Base-by-base conservation (phyloP, 2,888 invertebrate genomes). In the Trisateles emortualis region DNA sequence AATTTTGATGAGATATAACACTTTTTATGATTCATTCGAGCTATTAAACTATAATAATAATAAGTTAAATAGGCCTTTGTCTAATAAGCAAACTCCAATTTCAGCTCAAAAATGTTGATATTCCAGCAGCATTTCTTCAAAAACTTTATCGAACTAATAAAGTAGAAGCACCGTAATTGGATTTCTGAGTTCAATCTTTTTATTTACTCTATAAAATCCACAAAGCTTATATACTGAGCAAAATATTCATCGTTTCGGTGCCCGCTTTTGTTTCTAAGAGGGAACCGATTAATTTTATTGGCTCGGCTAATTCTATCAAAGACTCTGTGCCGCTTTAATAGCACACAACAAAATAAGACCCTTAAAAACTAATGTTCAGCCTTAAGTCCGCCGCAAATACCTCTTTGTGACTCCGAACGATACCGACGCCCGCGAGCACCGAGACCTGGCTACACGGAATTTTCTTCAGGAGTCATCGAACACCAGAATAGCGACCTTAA, bases 291-390 rank as follows among this genome's bases (percentile, higher is more conserved):
- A 87, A 89, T 89, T 88, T 90, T 84, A 92, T 89, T 87, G 86
- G 81, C 74, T 54, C 66, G 74, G 87, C 90, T 91, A 90, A 92
- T 90, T 91, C 90, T 90, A 90, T 91, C 87, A 89, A 86, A 89
- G 86, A 79, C 85, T 83, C 79, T 76, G 78, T 76, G 63, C 64
- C 84, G 83, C 83, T 84, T 88, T 88, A 88, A 90, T 86, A 84
- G 88, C 87, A 82, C 88, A 84, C 87, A 89, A 87, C 90, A 88
- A 89, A 91, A 91, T 90, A 92, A 90, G 88, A 85, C 90, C 88
- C 90, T 90, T 91, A 91, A 92, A 92, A 92, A 92, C 91, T 89
- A 92, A 92, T 91, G 92, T 86, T 84, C 88, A 83, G 88, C 83
- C 88, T 89, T 90, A 90, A 91, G 89, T 83, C 89, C 83, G 81